Evolutionary conservation across 2,797 vertebrate species (phyloP), one percentile per base, ranked within the genome.

Genomic region (Gallirallus australis): DNA sequence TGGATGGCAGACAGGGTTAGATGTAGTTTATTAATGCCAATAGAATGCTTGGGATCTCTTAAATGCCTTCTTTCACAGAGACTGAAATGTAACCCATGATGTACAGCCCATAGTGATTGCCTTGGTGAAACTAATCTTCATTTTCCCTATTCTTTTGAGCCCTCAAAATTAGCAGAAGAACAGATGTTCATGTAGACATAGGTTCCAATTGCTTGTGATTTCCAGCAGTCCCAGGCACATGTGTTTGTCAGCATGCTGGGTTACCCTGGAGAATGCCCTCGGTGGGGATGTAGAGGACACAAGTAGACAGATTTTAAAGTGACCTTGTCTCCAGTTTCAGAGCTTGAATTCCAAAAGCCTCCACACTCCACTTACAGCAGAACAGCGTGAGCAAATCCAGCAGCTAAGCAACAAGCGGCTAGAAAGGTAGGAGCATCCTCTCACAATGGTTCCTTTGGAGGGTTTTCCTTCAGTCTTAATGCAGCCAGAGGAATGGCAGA

Each of bases 341-440:
- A 98, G 97, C 91, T 91, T 99, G 76, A 97, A 86, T 69, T 96
- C 92, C 79, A 70, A 88, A 47, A 97, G 82, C 69, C 94, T 98
- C 86, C 71, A 15, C 16, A 82, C 96, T 93, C 95, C 96, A 0
- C 98, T 99, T 77, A 98, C 98, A 83, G 95, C 85, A 82, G 80
- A 89, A 56, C 95, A 98, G 94, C 98, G 97, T 33, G 88, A 98
- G 40, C 98, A 96, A 57, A 96, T 99, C 73, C 98, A 98, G 98
- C 96, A 97, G 79, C 97, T 99, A 52, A 99, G 99, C 97, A 92
- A 82, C 35, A 97, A 77, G 78, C 98, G 99, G 35, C 97, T 99
- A 4, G 97, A 98, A 83, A 98, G 99, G 99, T 99, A 90, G 90
- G 97, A 84, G 21, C 28, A 33, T 76, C 25, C 47, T 91, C 56